phyloP scores from a whole-genome alignment of 2,113 vertebrate genomes.

The Eulemur rufifrons region DNA sequence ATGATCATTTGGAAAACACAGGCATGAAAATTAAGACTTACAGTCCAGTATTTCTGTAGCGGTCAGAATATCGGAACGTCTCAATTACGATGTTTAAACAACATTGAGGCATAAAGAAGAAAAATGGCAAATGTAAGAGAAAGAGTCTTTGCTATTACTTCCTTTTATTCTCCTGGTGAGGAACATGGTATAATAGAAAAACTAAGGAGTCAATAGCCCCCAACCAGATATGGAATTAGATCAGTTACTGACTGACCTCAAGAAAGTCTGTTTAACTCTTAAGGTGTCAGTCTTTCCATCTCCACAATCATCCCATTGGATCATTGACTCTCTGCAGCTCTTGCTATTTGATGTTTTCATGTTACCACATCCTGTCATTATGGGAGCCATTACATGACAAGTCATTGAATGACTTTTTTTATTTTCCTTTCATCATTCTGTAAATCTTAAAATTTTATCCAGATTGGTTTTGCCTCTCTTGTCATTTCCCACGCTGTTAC shows the following conservation, averaged over 20 bases:
- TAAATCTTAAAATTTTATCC: neutral
- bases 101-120: neutral
- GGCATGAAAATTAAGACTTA: neutral
- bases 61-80: neutral
- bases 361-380: neutral
- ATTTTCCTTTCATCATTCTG: neutral
- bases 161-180: neutral
- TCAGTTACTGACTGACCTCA: neutral
- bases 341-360: neutral
- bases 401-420: neutral
- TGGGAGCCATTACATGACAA: neutral
- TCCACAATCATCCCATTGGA: neutral
- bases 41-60: neutral
- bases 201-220: neutral
- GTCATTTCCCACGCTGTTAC: neutral
- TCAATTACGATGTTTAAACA: neutral
- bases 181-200: neutral
- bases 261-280: neutral
- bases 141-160: neutral
- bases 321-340: neutral
- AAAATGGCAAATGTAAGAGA: neutral
- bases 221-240: neutral
- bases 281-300: neutral
- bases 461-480: neutral
- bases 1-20: neutral